A percentile compares a stretch with the other conserved stretches of the same genome.
Conservation (phyloP, 2,888 invertebrate genomes). For the Rotaria socialis region DNA sequence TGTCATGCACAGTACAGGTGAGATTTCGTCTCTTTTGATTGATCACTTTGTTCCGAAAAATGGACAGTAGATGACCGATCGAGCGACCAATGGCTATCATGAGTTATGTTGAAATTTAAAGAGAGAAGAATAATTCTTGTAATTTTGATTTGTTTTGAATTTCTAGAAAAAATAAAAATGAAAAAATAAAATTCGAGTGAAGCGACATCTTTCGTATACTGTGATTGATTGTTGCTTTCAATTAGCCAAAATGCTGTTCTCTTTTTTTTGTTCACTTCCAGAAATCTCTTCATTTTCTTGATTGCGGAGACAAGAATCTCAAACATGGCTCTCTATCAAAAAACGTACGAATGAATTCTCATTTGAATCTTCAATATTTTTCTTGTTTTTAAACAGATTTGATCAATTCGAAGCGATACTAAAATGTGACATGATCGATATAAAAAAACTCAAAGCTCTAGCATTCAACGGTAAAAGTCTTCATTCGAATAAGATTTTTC, state of each 20-base stretch:
- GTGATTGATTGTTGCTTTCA: not conserved
- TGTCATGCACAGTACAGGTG: not conserved
- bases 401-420: slow-evolving; percentile 40
- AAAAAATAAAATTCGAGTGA: not conserved
- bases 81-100: not conserved
- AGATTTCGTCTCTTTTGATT: not conserved
- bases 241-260: not conserved
- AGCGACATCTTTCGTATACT: not conserved
- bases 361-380: not conserved
- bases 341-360: not conserved
- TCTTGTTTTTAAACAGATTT: slow-evolving; percentile 1
- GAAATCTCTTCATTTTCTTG: too few species aligned
- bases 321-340: not conserved
- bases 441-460: slow-evolving; percentile 37
- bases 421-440: slow-evolving; percentile 42
- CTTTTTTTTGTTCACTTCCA: not conserved
- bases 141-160: too few species aligned
- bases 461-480: not conserved
- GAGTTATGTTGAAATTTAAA: too few species aligned
- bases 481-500: not conserved
- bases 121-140: too few species aligned
- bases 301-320: too few species aligned
- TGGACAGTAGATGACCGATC: slow-evolving; percentile 15
- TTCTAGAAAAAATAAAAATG: too few species aligned
- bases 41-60: not conserved